A percentile compares a stretch with the other conserved stretches of the same genome.
Conservation (phyloP, 2,797 vertebrate species). For the Accipiter superciliosus region DNA sequence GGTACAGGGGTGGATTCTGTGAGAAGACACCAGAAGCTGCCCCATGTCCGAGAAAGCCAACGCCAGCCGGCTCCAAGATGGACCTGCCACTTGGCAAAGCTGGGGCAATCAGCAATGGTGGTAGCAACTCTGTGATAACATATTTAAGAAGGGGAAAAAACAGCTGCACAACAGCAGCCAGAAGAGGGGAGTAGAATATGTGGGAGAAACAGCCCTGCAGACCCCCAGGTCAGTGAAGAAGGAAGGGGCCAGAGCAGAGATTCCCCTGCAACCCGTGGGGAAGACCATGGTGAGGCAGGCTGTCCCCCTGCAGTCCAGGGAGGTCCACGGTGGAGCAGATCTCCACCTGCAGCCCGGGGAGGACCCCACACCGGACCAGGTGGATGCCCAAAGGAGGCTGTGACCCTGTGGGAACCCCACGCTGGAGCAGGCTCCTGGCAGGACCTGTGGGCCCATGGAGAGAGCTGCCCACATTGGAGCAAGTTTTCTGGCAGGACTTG, state of each 20-base stretch:
- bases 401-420: accelerated
- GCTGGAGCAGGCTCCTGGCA: neutral
- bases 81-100: neutral
- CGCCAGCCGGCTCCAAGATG: accelerated
- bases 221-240: neutral
- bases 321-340: neutral
- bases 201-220: neutral
- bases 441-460: neutral
- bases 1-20: neutral
- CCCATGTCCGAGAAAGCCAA: neutral
- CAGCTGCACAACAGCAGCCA: neutral
- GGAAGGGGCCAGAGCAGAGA: neutral
- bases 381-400: neutral
- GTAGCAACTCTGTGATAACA: neutral
- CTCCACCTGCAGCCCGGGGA: neutral
- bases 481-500: neutral
- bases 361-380: neutral
- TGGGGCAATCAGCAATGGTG: neutral
- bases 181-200: neutral
- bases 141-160: neutral
- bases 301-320: neutral
- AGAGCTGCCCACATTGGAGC: neutral
- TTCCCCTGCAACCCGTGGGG: neutral
- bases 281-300: neutral
- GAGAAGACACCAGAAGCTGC: neutral